Base-by-base conservation (phyloP, 2,113 vertebrate species). In the Danionella cerebrum region DNA sequence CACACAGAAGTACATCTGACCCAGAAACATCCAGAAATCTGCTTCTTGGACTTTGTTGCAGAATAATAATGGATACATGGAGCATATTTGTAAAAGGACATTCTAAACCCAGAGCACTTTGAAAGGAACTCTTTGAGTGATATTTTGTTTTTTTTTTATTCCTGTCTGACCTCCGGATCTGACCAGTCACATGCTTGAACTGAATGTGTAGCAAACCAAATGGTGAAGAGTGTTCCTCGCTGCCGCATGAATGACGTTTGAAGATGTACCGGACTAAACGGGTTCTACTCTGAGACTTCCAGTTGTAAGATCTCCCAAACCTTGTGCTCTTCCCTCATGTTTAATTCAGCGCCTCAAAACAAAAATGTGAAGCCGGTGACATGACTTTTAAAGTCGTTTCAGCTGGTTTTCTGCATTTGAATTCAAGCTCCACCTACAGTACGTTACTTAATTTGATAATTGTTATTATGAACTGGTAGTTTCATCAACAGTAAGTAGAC, bases 1-100 rank as follows among this genome's bases (percentile, higher is more conserved):
- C 69, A 75, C 87, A 71, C 86, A 89, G 78, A 92, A 88, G 80
- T 87, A 88, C 66, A 80, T 80, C 80, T 82, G 79, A 88, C 86
- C 79, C 92, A 84, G 90, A 75, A 77, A 0, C 12, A n/a, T 57
- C 36, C 51, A 78, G 71, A 72, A 52, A 64, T 65, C 54, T 72
- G 74, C 72, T 78, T 82, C 82, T 82, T n/a, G n/a, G n/a, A n/a
- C n/a, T n/a, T n/a, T n/a, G n/a, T 81, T 80, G 76, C 79, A 84
- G 76, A 81, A 53, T 33, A 53, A 53, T 53, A 53, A 67, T 68
- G 66, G 48, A 81, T 76, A 79, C 74, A 80, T 78, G 76, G 73
- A 76, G 77, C 81, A 79, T 89, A 86, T 86, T 88, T 88, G 87
- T 86, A 39, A 86, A 86, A 73, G 53, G 78, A 72, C 72, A 68